A percentile compares a stretch with the other conserved stretches of the same genome.
phyloP scores from a whole-genome alignment of 2,797 vertebrate species.

The Neomorphus geoffroyi region DNA sequence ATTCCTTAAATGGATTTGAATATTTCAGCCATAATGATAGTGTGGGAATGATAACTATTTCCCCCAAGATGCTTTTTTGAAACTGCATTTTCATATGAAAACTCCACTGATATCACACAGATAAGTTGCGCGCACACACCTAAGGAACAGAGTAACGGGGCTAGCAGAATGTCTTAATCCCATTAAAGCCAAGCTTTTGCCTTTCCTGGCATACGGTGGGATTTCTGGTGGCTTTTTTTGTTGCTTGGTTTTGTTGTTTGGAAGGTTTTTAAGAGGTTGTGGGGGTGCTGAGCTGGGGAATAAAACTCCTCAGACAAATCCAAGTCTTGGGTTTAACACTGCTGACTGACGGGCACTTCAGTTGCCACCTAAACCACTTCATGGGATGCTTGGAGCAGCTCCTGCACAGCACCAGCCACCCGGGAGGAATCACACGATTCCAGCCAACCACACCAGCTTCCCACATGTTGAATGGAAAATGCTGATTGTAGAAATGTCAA shows the following conservation, averaged over 20 bases:
- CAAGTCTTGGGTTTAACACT: background rate
- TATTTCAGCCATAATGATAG: background rate
- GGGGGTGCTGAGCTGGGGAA: background rate
- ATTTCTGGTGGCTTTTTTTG: background rate
- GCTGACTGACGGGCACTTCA: background rate
- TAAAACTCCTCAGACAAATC: background rate
- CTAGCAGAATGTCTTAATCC: background rate
- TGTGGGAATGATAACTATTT: conserved; percentile 49
- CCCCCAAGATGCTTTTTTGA: background rate
- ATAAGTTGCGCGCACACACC: accelerated
- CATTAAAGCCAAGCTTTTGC: background rate
- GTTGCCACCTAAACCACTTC: background rate
- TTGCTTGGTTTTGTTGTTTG: background rate
- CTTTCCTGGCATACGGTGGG: accelerated
- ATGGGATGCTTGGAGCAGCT: background rate
- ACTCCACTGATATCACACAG: background rate
- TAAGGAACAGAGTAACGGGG: background rate
- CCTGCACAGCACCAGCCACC: background rate
- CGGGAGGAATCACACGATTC: background rate
- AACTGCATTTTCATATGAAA: background rate
- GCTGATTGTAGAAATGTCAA: background rate
- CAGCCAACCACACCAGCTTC: background rate
- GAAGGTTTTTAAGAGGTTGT: accelerated
- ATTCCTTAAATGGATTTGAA: conserved; percentile 56
- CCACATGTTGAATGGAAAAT: background rate